Base-by-base conservation (phyloP, 1,140 invertebrate genomes). In the Panagrolaimus sp. region DNA sequence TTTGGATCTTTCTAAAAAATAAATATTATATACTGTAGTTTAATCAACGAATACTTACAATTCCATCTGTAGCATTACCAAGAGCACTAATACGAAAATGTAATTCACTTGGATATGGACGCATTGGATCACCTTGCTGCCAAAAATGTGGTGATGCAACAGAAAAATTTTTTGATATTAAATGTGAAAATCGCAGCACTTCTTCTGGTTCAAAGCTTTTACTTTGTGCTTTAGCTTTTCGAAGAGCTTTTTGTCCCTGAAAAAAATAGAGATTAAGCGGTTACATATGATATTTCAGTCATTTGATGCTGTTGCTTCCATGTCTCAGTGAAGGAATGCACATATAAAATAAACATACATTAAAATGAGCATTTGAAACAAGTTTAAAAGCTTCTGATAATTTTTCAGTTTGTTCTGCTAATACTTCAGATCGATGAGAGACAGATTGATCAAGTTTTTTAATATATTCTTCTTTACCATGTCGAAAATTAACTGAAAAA, bases 71-170 rank as follows among this genome's bases (percentile, higher is more conserved):
- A 38, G 31, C 31, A 38, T 38, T 38, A 38, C 31, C 31, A 38
- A 57, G 20, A 14, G 51, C 51, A 27, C 51, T 57, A n/a, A 57
- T 25, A 11, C 51, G 51, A 57, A 57, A 57, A 20, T 57, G 51
- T 27, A 57, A 25, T 25, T 57, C 51, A 20, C 14, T 57, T 27
- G 51, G 51, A 57, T 25, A 57, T 13, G 51, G 51, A 14, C 51
- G n/a, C 51, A 57, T 57, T 27, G 51, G 51, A 57, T 57, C 51
- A 27, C 51, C 51, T 57, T 57, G 51, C 51, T 57, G 51, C 51
- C 51, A 57, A 20, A 57, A 57, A 20, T 57, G 51, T 1, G 51
- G 51, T 4, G 51, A 20, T 13, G 51, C 51, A 20, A 57, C 51
- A 27, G 51, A 57, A 13, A 20, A 57, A 27, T 57, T 57, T 23